phyloP scores from a whole-genome alignment of 2,888 invertebrate genomes.

The Marronus borbonicus region DNA sequence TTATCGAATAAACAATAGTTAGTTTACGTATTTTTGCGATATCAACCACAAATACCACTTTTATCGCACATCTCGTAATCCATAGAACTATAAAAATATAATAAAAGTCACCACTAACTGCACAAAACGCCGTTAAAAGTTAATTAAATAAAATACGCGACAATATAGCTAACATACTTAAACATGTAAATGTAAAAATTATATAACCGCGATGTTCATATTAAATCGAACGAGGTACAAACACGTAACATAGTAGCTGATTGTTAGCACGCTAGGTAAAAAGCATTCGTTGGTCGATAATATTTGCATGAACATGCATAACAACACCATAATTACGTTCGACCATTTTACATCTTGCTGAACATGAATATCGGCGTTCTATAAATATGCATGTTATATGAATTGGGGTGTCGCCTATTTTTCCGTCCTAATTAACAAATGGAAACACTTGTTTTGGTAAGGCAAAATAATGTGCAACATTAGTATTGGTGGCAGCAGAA shows the following conservation, averaged over 20 bases:
- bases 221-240: not conserved
- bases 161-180: not conserved
- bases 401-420: not conserved
- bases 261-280: not conserved
- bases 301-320: constrained; percentile 18
- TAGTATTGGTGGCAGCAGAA: too few species aligned
- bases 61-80: too few species aligned
- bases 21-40: too few species aligned
- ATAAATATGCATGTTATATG: not conserved
- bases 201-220: not conserved
- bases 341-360: not conserved
- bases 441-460: too few species aligned
- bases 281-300: not conserved
- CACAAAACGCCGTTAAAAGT: too few species aligned
- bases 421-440: too few species aligned
- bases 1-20: too few species aligned
- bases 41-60: too few species aligned
- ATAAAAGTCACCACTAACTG: too few species aligned
- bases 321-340: not conserved
- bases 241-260: not conserved
- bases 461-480: too few species aligned
- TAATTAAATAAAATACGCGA: not conserved
- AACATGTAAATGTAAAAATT: not conserved
- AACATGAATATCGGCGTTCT: not conserved
- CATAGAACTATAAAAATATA: too few species aligned